Conservation (phyloP, 2,888 invertebrate species). For the Synanthedon tipuliformis region DNA sequence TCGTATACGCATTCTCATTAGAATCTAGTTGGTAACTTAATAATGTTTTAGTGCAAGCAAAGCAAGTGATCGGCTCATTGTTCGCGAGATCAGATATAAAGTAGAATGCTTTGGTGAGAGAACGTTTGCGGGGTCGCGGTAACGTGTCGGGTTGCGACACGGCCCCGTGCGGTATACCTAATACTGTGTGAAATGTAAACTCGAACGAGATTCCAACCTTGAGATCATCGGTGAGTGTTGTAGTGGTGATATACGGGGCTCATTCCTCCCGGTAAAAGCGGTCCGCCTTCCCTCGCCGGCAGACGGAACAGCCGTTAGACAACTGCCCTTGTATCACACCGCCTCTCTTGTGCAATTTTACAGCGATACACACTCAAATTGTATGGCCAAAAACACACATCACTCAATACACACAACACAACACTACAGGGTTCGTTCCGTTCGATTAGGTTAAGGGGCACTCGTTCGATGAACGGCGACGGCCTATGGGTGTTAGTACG, state of each 20-base stretch:
- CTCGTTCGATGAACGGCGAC: conserved; percentile 57
- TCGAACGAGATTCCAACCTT: conserved; percentile 49
- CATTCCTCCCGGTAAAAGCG: conserved; percentile 65
- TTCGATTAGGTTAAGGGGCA: conserved; percentile 55
- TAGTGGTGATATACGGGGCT: conserved; percentile 62
- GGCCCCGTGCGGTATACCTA: conserved; percentile 7
- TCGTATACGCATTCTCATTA: no score
- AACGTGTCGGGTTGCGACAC: conserved; percentile 42
- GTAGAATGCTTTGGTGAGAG: conserved; percentile 9
- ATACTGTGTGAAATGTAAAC: conserved; percentile 10
- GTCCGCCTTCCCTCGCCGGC: conserved; percentile 61
- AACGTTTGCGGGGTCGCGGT: conserved; percentile 37
- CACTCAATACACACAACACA: conserved; percentile 56
- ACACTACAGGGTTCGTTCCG: conserved; percentile 50
- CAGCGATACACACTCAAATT: conserved; percentile 61
- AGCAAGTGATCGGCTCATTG: conserved; percentile 18
- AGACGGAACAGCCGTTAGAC: conserved; percentile 61
- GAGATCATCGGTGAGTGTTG: conserved; percentile 69
- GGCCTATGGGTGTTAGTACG: conserved; percentile 40
- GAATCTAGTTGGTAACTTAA: no score
- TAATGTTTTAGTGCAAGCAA: background rate
- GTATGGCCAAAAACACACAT: conserved; percentile 67
- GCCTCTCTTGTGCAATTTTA: conserved; percentile 51
- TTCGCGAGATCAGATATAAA: conserved; percentile 44
- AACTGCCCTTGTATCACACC: conserved; percentile 48